Evolutionary conservation across 2,888 invertebrate genomes (phyloP), one percentile per base, ranked within the genome.

Genomic region (Apoda limacodes): DNA sequence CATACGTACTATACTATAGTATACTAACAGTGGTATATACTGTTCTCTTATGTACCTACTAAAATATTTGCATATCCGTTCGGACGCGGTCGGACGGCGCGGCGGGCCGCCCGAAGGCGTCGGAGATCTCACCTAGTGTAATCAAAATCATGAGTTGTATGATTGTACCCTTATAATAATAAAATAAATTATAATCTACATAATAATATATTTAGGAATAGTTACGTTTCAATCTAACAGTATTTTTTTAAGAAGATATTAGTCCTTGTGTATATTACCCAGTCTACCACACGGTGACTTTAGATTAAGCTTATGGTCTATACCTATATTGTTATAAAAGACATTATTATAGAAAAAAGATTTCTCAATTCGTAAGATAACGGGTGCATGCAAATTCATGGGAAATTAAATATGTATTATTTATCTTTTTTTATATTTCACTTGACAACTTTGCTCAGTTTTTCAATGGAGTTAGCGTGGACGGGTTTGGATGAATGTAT

Each of bases 221-320:
- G 78, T 75, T 74, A 74, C 69, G 66, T 80, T 80, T 78, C 80
- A 76, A 78, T 78, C 78, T 80, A 80, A 80, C 78, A 78, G 80
- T 80, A 80, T 80, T 80, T 80, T 80, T 80, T 76, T 80, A 80
- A 78, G 71, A 78, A 78, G 78, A 80, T 80, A 80, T 80, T 78
- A 78, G 78, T 72, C 74, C 75, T 75, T 56, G 72, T 75, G 78
- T 78, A 78, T 66, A 76, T 74, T 63, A 62, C 62, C 62, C 62
- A 70, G 71, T 46, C 58, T 67, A 48, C 60, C 60, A 67, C 61
- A 39, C 52, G 60, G 63, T 61, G 69, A 65, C 53, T 60, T 64
- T 76, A 76, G 75, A 60, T 63, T 72, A 59, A 17, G 17, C 17
- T 17, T 76, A 78, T 62, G 60, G 62, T 76, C n/a, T n/a, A 72